Evolutionary conservation across 2,797 vertebrate genomes (phyloP), one percentile per base, ranked within the genome.

Genomic region (Pipistrellus kuhlii): DNA sequence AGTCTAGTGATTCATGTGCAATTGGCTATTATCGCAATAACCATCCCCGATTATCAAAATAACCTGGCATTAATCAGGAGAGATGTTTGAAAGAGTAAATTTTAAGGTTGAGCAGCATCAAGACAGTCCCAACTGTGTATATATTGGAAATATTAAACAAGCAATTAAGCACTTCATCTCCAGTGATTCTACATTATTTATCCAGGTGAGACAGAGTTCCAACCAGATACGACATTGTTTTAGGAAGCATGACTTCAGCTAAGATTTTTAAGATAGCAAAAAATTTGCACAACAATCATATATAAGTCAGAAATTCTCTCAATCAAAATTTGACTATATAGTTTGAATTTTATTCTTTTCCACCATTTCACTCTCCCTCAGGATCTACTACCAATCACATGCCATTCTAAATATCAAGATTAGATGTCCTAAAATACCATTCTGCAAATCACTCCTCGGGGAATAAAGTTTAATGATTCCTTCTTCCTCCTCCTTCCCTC

Each of bases 121-220:
- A 90, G 66, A 85, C 27, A 85, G 68, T 89, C 90, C 73, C 92
- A 90, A 92, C 57, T 91, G 68, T 87, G 51, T 90, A 75, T 73
- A 85, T 95, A 81, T 0, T 75, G 48, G 55, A 95, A 93, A 88
- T 87, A 88, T 95, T 95, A 96, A 91, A 92, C 91, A 94, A 95
- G 88, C 93, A 90, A 92, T 96, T 95, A 94, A 94, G 51, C 83
- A 35, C 83, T 57, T 81, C 71, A 95, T 95, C 48, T 32, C 82
- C 77, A 95, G 94, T 90, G 90, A 90, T 81, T 96, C 82, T 68
- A 91, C 95, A 95, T 94, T 86, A 82, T 55, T 87, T 77, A 95
- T 75, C 69, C 93, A 94, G 93, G 76, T 95, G 89, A 97, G 91
- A 85, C 91, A 95, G 88, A 87, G 85, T 91, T 82, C 96, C 55